Percentiles rank a stretch among this genome's conserved stretches.
These are phyloP conservation scores for Gadopsis bispinosus DNA, from an alignment of 2,797 vertebrate genomes.

Conservation along the genomic window DNA sequence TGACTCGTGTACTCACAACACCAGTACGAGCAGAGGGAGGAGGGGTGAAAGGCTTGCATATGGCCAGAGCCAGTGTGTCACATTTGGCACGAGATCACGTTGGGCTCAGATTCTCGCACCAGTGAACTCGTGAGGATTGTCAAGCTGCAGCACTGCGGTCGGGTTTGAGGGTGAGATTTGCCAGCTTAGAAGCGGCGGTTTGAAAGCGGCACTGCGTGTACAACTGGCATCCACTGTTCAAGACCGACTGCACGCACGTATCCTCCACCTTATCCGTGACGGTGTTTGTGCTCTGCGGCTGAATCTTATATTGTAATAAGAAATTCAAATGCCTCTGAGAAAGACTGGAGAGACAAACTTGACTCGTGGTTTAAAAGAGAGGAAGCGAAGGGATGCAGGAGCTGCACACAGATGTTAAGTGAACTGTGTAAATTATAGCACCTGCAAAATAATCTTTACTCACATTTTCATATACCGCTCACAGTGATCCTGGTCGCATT, in stretches of 20 bases:
- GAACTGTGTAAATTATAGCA: not conserved
- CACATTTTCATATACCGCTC: not conserved
- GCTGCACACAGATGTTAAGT: not conserved
- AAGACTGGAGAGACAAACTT: not conserved
- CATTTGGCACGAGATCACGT: constrained; percentile 68
- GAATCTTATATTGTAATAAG: not conserved
- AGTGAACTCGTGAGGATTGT: constrained; percentile 58
- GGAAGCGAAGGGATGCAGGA: not conserved
- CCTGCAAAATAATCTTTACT: not conserved
- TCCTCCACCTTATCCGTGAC: not conserved
- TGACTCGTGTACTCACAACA: constrained; percentile 70
- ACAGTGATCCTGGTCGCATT: not conserved
- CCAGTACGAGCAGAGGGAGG: constrained; percentile 55
- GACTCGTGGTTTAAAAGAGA: not conserved
- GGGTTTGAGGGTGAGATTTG: constrained; percentile 63
- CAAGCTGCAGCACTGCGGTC: constrained; percentile 14
- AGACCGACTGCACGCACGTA: constrained; percentile 14
- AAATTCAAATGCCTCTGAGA: not conserved
- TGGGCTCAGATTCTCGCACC: constrained; percentile 74
- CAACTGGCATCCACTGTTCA: constrained; percentile 24
- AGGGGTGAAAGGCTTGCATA: constrained; percentile 75
- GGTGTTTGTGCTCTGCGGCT: not conserved
- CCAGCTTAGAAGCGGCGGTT: constrained; percentile 49
- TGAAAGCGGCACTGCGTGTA: constrained; percentile 38
- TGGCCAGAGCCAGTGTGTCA: constrained; percentile 75